phyloP scores from a whole-genome alignment of 2,888 invertebrate species.

The Romanomermis culicivorax region DNA sequence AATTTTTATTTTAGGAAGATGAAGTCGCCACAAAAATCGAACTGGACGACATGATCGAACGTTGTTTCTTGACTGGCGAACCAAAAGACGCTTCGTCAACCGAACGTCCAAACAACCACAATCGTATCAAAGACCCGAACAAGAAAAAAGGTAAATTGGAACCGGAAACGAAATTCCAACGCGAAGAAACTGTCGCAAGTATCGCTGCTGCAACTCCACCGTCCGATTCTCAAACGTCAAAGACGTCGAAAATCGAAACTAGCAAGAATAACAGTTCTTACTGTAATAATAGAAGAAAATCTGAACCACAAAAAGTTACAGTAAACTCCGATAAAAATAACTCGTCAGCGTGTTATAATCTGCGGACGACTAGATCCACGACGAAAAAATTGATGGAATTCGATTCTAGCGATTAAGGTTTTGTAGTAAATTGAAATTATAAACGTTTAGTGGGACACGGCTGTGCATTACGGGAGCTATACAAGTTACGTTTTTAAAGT shows the following conservation, averaged over 20 bases:
- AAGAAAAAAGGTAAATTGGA: background rate
- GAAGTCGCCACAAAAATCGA: constrained; percentile 1
- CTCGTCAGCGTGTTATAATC: background rate
- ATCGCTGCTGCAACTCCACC: background rate
- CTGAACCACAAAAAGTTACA: background rate
- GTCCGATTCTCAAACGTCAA: background rate
- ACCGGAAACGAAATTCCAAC: background rate
- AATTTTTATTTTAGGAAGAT: constrained; percentile 3
- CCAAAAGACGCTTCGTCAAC: background rate
- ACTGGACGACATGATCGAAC: constrained; percentile 8
- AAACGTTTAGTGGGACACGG: constrained; percentile 4
- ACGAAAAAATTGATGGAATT: background rate
- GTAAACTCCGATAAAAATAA: background rate
- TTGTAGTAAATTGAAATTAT: background rate
- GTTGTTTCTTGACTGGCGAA: constrained; percentile 7
- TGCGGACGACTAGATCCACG: background rate
- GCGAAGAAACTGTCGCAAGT: background rate
- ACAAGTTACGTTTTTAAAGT: too few relatives aligned
- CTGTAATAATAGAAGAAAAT: background rate
- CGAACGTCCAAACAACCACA: background rate
- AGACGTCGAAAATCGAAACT: background rate
- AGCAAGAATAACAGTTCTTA: background rate
- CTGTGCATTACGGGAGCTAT: constrained; percentile 9
- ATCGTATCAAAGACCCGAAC: background rate
- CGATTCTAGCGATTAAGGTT: too few relatives aligned